Conservation (phyloP, 2,797 vertebrate species). For the Urocyon cinereoargenteus region DNA sequence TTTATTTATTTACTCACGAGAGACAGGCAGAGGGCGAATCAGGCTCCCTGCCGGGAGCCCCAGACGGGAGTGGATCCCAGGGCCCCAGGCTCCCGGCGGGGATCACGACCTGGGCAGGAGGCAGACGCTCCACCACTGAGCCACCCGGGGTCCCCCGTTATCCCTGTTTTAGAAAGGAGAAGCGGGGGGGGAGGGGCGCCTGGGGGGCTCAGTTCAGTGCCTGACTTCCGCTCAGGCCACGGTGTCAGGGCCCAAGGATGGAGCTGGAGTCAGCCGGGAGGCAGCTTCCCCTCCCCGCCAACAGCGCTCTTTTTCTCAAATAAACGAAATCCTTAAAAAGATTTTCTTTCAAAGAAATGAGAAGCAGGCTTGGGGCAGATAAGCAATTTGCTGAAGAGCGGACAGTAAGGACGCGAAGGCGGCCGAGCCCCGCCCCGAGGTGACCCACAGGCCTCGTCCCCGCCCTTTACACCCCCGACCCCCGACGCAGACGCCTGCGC, state of each 20-base stretch:
- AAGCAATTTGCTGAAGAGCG: not conserved
- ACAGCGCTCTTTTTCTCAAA: not conserved
- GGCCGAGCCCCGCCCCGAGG: accelerated
- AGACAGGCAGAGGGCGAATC: too few species aligned
- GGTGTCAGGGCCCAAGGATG: not conserved
- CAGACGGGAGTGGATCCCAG: too few species aligned
- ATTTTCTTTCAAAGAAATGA: not conserved
- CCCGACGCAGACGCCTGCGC: too few species aligned
- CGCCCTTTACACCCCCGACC: too few species aligned
- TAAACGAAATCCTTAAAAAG: not conserved
- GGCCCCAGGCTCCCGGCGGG: too few species aligned
- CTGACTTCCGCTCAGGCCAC: not conserved
- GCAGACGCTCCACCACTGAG: too few species aligned
- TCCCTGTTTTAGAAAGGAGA: not conserved
- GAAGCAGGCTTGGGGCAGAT: not conserved
- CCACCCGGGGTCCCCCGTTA: too few species aligned
- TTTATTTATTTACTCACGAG: too few species aligned
- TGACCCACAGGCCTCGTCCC: too few species aligned
- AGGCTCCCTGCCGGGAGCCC: too few species aligned
- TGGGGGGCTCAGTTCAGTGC: not conserved
- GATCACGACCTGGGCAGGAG: too few species aligned
- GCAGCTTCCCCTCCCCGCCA: not conserved
- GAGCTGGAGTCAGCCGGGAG: accelerated
- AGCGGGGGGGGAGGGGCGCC: not conserved
- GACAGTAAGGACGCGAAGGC: not conserved